These are phyloP conservation scores for Myotis daubentonii DNA, from an alignment of 2,797 vertebrate species.

Conservation along the genomic window DNA sequence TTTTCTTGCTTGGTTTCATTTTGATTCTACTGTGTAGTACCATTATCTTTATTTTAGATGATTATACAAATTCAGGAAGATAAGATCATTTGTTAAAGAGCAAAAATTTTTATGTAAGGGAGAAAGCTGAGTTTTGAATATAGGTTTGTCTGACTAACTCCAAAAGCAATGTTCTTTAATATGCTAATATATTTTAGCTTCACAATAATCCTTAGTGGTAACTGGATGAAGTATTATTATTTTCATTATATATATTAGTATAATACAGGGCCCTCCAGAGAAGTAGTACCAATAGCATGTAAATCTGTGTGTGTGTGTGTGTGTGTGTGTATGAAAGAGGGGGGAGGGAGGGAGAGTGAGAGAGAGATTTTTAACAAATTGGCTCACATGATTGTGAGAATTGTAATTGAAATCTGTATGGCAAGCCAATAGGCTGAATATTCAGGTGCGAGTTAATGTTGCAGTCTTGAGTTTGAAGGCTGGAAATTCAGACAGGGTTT, in stretches of 20 bases:
- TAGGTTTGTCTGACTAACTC: background rate
- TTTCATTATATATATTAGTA: too few species aligned
- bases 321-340: background rate
- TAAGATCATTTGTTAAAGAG: background rate
- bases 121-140: background rate
- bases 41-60: conserved; percentile 14
- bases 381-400: background rate
- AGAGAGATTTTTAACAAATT: background rate
- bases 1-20: background rate
- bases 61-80: background rate
- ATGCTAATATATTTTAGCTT: background rate
- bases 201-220: background rate
- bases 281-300: background rate
- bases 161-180: background rate
- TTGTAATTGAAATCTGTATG: background rate
- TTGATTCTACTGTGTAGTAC: background rate
- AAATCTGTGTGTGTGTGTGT: background rate
- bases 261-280: background rate
- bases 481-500: background rate
- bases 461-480: background rate
- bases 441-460: background rate
- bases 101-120: background rate
- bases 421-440: background rate
- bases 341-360: background rate
- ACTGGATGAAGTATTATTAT: background rate